Conservation (phyloP, 2,113 vertebrate genomes). For the Australoheros scitulus region DNA sequence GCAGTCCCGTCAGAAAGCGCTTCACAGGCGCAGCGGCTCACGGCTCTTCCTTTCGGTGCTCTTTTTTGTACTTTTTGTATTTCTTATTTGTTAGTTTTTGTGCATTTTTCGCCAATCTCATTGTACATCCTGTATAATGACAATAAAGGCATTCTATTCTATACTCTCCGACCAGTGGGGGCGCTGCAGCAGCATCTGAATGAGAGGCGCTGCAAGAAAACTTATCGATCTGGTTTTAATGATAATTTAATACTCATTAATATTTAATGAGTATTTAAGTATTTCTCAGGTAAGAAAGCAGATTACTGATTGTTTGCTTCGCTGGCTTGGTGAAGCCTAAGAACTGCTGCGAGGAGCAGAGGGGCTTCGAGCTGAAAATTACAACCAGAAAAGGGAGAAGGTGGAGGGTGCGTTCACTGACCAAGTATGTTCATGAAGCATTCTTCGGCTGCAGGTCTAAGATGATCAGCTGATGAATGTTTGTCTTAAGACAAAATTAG, state of each 20-base stretch:
- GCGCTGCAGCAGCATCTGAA: background rate
- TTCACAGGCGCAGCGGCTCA: too few relatives aligned
- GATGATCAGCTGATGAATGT: background rate
- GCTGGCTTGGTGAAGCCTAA: background rate
- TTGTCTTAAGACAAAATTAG: constrained; percentile 17
- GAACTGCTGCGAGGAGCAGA: constrained; percentile 20
- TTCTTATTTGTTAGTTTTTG: too few relatives aligned
- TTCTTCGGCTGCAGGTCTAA: background rate
- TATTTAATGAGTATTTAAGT: background rate
- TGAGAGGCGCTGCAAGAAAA: background rate
- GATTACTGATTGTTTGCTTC: background rate
- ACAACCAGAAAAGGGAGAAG: background rate
- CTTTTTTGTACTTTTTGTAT: too few relatives aligned
- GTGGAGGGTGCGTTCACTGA: constrained; percentile 27
- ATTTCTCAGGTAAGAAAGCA: background rate
- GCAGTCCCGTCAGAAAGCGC: background rate
- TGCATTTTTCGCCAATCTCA: too few relatives aligned
- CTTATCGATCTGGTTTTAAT: background rate
- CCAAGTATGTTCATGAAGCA: too few relatives aligned
- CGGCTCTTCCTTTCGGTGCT: too few relatives aligned
- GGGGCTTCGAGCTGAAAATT: constrained; percentile 30
- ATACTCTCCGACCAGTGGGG: background rate
- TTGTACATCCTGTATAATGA: too few relatives aligned
- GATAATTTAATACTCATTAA: background rate
- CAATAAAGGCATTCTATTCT: too few relatives aligned